Percentiles rank a stretch among this genome's conserved stretches.
Evolutionary conservation across 1,140 invertebrate genomes (phyloP).

Genomic region (Heliconius melpomene): DNA sequence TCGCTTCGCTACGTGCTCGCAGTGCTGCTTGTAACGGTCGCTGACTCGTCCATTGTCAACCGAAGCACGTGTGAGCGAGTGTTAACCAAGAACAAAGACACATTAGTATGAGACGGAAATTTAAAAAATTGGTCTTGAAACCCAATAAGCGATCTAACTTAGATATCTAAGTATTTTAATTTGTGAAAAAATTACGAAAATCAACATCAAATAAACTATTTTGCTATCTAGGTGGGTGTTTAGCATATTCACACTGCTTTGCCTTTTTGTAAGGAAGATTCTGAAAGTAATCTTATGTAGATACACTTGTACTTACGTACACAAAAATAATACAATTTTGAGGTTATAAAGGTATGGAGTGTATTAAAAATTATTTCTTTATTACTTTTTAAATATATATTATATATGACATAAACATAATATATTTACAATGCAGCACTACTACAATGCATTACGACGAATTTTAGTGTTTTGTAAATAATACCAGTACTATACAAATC

Average conservation of each 20-base stretch:
- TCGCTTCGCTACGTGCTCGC: constrained; percentile 47
- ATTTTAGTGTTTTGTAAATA: background rate
- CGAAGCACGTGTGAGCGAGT: constrained; percentile 59
- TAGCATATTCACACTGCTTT: too few relatives aligned
- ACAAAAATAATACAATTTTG: too few relatives aligned
- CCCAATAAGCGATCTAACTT: background rate
- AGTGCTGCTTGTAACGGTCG: constrained; percentile 51
- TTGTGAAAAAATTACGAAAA: background rate
- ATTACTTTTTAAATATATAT: too few relatives aligned
- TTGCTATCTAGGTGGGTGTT: background rate
- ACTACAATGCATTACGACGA: background rate
- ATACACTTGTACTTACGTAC: too few relatives aligned
- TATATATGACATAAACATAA: background rate
- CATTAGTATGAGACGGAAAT: constrained; percentile 35
- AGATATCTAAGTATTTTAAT: background rate
- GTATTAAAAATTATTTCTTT: too few relatives aligned
- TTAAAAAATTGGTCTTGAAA: background rate
- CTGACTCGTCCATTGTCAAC: constrained; percentile 55
- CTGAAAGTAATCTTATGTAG: too few relatives aligned
- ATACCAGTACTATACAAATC: background rate
- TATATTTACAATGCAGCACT: background rate
- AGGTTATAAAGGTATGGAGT: too few relatives aligned
- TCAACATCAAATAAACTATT: background rate
- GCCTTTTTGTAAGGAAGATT: too few relatives aligned
- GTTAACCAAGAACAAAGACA: constrained; percentile 43